phyloP scores from a whole-genome alignment of 2,888 invertebrate species.

The Zelleria hepariella region DNA sequence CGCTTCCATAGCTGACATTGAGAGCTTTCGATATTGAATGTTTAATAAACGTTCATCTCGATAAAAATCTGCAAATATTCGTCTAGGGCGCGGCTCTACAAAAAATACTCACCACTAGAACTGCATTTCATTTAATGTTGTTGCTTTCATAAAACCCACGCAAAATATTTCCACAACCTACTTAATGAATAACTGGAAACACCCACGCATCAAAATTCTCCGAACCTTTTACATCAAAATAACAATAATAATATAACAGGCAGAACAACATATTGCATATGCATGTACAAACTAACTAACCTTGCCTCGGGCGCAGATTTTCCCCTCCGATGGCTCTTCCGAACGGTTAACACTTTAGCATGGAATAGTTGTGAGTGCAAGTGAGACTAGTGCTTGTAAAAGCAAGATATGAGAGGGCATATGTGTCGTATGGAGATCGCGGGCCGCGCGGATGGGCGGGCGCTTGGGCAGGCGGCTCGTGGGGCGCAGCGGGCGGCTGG shows the following conservation, averaged over 20 bases:
- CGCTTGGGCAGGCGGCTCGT: slow-evolving; percentile 18
- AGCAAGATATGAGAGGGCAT: not conserved
- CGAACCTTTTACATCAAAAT: not conserved
- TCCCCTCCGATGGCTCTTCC: not conserved
- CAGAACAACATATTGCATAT: not conserved
- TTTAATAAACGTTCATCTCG: not conserved
- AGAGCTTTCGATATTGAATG: not conserved
- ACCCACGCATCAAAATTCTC: not conserved
- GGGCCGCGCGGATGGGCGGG: slow-evolving; percentile 13
- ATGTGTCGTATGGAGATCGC: slow-evolving; percentile 12
- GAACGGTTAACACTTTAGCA: not conserved
- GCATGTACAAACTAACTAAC: not conserved
- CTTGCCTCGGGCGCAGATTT: not conserved
- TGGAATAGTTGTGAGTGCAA: not conserved
- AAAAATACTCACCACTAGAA: not conserved
- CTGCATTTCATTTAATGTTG: not conserved
- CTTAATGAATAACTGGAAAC: not conserved
- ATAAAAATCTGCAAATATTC: not conserved
- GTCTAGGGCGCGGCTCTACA: not conserved
- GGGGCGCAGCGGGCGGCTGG: slow-evolving; percentile 26
- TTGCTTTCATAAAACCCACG: not conserved
- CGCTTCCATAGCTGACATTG: not conserved
- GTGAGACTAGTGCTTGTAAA: not conserved
- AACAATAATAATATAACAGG: not conserved
- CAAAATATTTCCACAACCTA: too few relatives aligned